Conservation (phyloP, 1,140 invertebrate species). For the Drosophila saltans region DNA sequence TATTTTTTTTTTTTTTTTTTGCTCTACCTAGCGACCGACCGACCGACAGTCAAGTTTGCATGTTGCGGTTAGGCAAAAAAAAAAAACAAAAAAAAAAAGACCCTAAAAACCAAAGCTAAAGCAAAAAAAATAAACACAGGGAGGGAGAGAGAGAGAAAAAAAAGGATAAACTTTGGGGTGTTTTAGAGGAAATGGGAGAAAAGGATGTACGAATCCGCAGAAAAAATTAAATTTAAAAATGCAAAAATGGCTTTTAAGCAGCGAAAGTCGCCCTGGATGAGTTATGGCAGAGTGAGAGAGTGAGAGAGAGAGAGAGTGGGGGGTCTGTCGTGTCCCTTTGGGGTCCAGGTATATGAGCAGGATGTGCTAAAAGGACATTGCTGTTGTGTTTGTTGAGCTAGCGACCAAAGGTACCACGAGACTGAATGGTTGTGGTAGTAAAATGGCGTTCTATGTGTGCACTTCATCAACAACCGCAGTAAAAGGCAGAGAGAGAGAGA, state of each 20-base stretch:
- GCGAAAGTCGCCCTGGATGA: constrained; percentile 53
- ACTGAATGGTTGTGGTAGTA: constrained; percentile 2
- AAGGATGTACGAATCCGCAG: not conserved
- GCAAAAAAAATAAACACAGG: constrained; percentile 62
- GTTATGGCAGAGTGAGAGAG: constrained; percentile 32
- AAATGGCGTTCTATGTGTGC: constrained; percentile 47
- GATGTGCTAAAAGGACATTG: constrained; percentile 73
- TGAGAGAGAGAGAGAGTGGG: no score
- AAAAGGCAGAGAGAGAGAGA: constrained; percentile 41
- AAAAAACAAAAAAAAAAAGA: constrained; percentile 40
- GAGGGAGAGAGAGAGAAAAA: constrained; percentile 30
- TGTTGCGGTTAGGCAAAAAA: constrained; percentile 58
- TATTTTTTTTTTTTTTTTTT: not conserved
- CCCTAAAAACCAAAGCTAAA: constrained; percentile 48
- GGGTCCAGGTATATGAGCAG: constrained; percentile 44
- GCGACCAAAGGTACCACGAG: not conserved
- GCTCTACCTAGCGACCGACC: constrained; percentile 17
- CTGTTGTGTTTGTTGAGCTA: constrained; percentile 47
- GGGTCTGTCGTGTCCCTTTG: constrained; percentile 2
- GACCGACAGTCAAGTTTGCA: constrained; percentile 71
- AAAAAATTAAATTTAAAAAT: constrained; percentile 77
- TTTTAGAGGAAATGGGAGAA: not conserved
- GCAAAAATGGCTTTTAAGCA: constrained; percentile 79
- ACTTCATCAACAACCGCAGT: constrained; percentile 76
- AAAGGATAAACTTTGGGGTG: constrained; percentile 40